Evolutionary conservation across 2,113 vertebrate genomes (phyloP).

Genomic region (Tragelaphus imberbis): DNA sequence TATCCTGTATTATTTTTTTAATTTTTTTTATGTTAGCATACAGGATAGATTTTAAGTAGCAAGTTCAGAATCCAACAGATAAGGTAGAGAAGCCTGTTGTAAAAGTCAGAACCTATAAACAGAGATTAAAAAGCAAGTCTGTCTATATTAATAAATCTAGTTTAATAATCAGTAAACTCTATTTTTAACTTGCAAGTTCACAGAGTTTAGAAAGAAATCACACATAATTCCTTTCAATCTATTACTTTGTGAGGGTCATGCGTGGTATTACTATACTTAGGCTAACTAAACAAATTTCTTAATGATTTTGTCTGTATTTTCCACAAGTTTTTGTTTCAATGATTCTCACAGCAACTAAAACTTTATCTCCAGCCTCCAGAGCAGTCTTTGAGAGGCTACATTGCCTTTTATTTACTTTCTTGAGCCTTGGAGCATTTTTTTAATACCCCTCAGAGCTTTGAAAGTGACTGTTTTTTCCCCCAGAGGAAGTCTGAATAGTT

Average conservation of each 20-base stretch:
- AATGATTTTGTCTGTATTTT: not conserved
- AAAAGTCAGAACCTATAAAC: not conserved
- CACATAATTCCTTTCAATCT: not conserved
- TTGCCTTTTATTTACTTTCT: not conserved
- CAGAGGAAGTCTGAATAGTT: not conserved
- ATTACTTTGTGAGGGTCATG: not conserved
- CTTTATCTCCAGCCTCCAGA: not conserved
- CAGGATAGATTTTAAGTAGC: not conserved
- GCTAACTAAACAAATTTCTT: not conserved
- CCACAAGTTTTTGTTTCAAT: not conserved
- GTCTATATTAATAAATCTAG: not conserved
- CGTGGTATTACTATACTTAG: not conserved
- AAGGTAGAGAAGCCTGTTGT: not conserved
- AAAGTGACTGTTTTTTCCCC: constrained; percentile 1
- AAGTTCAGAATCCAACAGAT: not conserved
- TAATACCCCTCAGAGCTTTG: constrained; percentile 28
- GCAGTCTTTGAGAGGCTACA: not conserved
- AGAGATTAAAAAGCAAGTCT: not conserved
- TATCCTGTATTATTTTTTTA: not conserved
- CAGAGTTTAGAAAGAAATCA: not conserved
- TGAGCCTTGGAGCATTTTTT: not conserved
- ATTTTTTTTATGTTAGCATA: not conserved
- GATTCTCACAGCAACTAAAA: not conserved
- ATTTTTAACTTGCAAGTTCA: not conserved
- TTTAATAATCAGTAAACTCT: not conserved